Conservation (phyloP, 37 sponge, comb jelly and placozoan genomes). For the Theonella swinhoei region DNA sequence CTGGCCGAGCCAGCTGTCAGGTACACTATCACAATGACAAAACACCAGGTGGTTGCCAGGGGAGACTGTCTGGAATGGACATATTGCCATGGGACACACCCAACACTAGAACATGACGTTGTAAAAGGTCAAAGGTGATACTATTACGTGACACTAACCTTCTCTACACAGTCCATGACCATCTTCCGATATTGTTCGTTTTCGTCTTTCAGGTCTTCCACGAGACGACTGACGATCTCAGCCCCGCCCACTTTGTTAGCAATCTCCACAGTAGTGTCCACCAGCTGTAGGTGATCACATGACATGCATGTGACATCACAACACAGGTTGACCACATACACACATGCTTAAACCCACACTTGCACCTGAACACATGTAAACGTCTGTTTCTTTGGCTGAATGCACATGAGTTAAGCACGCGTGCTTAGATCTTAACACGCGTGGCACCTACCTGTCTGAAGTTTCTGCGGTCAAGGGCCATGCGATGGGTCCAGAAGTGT, state of each 20-base stretch:
- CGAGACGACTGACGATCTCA: slow-evolving; percentile 91
- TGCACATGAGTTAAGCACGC: too few species aligned
- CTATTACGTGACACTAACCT: slow-evolving; percentile 53
- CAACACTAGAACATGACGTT: not conserved
- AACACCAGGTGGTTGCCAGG: not conserved
- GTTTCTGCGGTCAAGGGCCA: slow-evolving; percentile 96
- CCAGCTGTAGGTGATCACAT: slow-evolving; percentile 66
- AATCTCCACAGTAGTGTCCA: slow-evolving; percentile 98
- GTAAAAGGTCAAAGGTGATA: not conserved
- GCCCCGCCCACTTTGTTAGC: slow-evolving; percentile 98
- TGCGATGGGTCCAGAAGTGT: slow-evolving; percentile 98
- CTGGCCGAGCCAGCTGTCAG: too few species aligned
- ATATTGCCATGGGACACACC: not conserved
- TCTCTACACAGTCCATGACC: slow-evolving; percentile 98
- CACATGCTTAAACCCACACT: too few species aligned
- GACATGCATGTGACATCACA: not conserved
- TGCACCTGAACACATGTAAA: too few species aligned
- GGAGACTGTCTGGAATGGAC: not conserved
- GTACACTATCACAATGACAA: not conserved
- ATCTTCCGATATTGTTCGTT: slow-evolving; percentile 98
- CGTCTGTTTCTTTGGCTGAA: too few species aligned
- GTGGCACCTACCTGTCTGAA: slow-evolving; percentile 86
- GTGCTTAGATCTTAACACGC: too few species aligned
- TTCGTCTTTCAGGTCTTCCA: slow-evolving; percentile 98
- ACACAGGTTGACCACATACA: not conserved